Percentiles rank a stretch among this genome's conserved stretches.
Evolutionary conservation across 2,888 invertebrate species (phyloP).

Genomic region (Drymonia ruficornis): DNA sequence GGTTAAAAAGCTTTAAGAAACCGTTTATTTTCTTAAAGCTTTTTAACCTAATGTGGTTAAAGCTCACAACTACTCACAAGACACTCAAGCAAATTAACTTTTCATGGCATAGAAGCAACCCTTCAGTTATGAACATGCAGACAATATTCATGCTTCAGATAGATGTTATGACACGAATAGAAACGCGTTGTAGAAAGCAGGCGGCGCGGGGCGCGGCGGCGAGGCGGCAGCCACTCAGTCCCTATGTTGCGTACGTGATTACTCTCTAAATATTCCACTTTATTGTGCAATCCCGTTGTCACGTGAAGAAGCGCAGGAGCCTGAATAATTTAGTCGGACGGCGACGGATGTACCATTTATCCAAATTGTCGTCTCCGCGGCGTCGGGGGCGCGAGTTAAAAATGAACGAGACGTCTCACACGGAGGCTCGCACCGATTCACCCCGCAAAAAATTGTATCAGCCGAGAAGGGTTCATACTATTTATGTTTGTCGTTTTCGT

Average conservation of each 20-base stretch:
- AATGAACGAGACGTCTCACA: constrained; percentile 68
- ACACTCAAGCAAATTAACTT: background rate
- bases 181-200: constrained; percentile 51
- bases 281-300: constrained; percentile 77
- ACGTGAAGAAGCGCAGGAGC: constrained; percentile 65
- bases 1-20: too few species aligned
- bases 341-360: constrained; percentile 76
- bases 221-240: constrained; percentile 50
- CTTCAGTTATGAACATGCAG: constrained; percentile 24
- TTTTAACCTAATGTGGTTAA: too few species aligned
- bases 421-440: constrained; percentile 56
- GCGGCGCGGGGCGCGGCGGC: constrained; percentile 35
- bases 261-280: constrained; percentile 79
- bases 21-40: too few species aligned
- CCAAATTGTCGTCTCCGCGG: constrained; percentile 73
- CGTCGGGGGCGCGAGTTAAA: constrained; percentile 66
- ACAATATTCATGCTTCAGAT: constrained; percentile 49
- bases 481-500: constrained; percentile 53
- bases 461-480: constrained; percentile 43
- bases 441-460: constrained; percentile 41
- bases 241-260: constrained; percentile 72
- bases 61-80: too few species aligned
- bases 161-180: constrained; percentile 52
- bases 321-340: constrained; percentile 77
- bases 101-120: background rate